These are phyloP conservation scores for Boulengeromyrus knoepffleri DNA, from an alignment of 2,113 vertebrate genomes.

Conservation along the genomic window DNA sequence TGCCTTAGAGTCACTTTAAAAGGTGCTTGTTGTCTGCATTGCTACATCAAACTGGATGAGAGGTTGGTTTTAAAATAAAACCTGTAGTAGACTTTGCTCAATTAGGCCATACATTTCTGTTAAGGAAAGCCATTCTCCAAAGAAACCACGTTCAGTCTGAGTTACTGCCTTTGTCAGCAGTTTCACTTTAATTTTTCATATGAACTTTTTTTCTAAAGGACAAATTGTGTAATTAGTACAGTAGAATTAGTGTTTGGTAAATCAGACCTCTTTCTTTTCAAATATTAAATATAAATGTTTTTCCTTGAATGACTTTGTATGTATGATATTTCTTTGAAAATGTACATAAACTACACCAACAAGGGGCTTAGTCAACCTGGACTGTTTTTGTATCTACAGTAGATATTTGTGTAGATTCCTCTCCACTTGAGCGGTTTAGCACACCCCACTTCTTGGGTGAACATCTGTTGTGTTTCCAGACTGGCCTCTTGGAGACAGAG, in stretches of 20 bases:
- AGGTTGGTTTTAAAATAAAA: neutral
- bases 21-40: neutral
- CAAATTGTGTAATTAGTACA: neutral
- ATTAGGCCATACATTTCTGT: neutral
- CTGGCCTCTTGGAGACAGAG: constrained; percentile 45
- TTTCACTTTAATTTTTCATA: neutral
- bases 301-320: constrained; percentile 28
- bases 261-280: constrained; percentile 45
- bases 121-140: neutral
- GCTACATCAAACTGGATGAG: neutral
- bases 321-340: constrained; percentile 31
- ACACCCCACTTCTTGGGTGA: constrained; percentile 33
- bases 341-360: constrained; percentile 34
- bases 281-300: constrained; percentile 2
- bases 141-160: constrained; percentile 10
- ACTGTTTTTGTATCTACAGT: neutral
- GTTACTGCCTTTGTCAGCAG: neutral
- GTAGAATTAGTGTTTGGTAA: constrained; percentile 22
- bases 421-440: constrained; percentile 28
- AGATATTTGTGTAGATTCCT: constrained; percentile 39
- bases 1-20: neutral
- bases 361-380: neutral
- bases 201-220: neutral
- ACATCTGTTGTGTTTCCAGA: constrained; percentile 11
- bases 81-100: neutral